Conservation (phyloP, 2,888 invertebrate genomes). For the Himalopsyche tibetana region DNA sequence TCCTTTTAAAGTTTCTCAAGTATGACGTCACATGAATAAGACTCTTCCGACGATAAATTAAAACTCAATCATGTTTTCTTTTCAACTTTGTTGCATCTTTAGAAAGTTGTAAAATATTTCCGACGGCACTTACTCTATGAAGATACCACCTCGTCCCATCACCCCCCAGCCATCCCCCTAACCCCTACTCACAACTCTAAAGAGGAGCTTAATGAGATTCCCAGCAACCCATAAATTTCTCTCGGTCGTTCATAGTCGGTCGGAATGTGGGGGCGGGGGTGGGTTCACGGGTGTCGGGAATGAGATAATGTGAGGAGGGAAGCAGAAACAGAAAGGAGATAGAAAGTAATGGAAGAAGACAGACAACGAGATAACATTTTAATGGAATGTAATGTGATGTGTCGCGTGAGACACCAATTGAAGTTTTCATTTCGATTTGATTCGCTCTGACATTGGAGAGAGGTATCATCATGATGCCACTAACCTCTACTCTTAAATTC, state of each 20-base stretch:
- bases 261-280: constrained; percentile 64
- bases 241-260: constrained; percentile 63
- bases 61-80: constrained; percentile 38
- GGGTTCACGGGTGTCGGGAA: constrained; percentile 47
- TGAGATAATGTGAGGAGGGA: constrained; percentile 32
- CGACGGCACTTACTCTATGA: constrained; percentile 46
- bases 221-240: constrained; percentile 66
- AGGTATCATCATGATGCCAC: neutral
- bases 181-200: constrained; percentile 64
- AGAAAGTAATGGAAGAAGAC: constrained; percentile 65
- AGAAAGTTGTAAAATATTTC: constrained; percentile 56
- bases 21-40: constrained; percentile 9
- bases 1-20: neutral
- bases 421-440: constrained; percentile 40
- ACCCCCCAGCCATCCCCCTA: constrained; percentile 49
- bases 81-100: constrained; percentile 25
- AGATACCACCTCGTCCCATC: neutral
- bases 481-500: no score
- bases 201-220: constrained; percentile 66
- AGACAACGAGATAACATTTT: constrained; percentile 65
- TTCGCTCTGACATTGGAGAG: neutral
- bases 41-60: neutral
- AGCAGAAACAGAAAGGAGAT: constrained; percentile 55
- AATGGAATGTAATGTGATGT: constrained; percentile 66
- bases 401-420: constrained; percentile 52